Conservation (phyloP, 2,888 invertebrate species). For the Neelides folsomi region DNA sequence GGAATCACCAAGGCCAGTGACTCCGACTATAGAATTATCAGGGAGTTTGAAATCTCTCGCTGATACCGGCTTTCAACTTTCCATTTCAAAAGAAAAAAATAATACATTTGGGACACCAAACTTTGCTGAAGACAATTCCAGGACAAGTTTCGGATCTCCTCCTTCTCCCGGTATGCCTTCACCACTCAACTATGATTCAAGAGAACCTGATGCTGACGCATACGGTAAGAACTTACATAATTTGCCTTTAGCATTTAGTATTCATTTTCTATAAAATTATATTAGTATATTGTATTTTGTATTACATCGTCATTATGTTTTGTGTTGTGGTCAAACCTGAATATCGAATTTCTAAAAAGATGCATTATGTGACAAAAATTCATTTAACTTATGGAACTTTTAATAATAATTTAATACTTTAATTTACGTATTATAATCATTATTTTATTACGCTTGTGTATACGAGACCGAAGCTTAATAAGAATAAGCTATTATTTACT, state of each 20-base stretch:
- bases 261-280: not conserved
- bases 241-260: not conserved
- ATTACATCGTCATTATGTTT: too few species aligned
- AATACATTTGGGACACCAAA: conserved; percentile 4
- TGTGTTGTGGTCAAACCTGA: too few species aligned
- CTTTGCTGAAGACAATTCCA: conserved; percentile 24
- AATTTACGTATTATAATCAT: too few species aligned
- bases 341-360: too few species aligned
- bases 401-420: too few species aligned
- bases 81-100: not conserved
- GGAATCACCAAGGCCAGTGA: not conserved
- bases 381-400: too few species aligned
- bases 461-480: too few species aligned
- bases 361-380: too few species aligned
- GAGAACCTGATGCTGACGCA: not conserved
- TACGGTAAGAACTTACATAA: not conserved
- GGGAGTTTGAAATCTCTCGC: conserved; percentile 16
- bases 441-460: too few species aligned
- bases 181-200: conserved; percentile 12
- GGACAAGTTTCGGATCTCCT: conserved; percentile 25
- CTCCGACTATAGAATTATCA: conserved; percentile 8
- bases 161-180: conserved; percentile 27
- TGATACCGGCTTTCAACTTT: conserved; percentile 16
- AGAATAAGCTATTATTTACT: too few species aligned
- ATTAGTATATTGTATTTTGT: too few species aligned